Conservation (phyloP, 2,797 vertebrate genomes). For the Somateria mollissima region DNA sequence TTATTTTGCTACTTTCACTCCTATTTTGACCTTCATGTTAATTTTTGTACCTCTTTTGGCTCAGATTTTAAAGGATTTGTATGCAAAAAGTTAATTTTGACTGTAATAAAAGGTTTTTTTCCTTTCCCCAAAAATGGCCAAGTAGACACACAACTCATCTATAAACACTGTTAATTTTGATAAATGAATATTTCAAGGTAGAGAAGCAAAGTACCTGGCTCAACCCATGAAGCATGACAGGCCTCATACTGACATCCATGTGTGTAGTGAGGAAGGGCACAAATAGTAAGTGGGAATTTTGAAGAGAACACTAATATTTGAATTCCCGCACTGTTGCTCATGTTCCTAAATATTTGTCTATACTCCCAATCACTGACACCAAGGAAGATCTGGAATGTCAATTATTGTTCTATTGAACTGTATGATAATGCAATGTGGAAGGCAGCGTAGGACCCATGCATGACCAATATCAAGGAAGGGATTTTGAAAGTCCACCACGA, state of each 20-base stretch:
- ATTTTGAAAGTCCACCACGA: neutral
- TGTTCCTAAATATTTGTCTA: neutral
- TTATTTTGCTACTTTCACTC: neutral
- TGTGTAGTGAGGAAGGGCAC: neutral
- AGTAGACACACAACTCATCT: neutral
- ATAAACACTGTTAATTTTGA: neutral
- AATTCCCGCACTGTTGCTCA: neutral
- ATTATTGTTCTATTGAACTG: neutral
- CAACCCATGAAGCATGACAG: neutral
- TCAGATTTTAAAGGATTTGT: neutral
- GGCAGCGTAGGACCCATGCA: neutral
- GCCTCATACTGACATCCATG: neutral
- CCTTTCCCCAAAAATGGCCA: neutral
- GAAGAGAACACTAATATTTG: neutral
- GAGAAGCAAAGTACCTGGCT: neutral
- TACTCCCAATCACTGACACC: neutral
- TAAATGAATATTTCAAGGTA: neutral
- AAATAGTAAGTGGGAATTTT: neutral
- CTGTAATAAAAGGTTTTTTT: neutral
- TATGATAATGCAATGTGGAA: neutral
- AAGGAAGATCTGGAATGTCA: no score
- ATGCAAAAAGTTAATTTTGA: neutral
- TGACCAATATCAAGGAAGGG: neutral
- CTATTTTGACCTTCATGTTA: neutral
- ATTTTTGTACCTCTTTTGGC: neutral